Conservation (phyloP, 2,888 invertebrate species). For the Cyclophora albipunctata region DNA sequence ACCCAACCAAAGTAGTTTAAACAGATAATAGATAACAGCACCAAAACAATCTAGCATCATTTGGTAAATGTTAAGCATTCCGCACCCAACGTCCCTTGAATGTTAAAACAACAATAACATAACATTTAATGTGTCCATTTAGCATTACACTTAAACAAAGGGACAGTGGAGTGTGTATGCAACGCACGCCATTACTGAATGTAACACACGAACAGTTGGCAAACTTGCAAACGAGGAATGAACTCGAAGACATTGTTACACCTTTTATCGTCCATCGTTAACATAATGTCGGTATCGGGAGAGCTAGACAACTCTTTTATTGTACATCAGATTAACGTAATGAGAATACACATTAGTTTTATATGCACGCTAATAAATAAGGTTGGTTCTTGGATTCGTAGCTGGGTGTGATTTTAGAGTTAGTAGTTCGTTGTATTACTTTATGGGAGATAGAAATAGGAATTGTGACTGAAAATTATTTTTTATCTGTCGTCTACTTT, state of each 20-base stretch:
- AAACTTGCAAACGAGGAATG: constrained; percentile 29
- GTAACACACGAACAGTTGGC: constrained; percentile 22
- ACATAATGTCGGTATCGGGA: constrained; percentile 10
- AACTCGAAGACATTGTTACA: constrained; percentile 29
- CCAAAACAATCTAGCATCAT: neutral
- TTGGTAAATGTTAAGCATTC: too few species aligned
- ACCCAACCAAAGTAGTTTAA: too few species aligned
- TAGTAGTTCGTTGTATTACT: too few species aligned
- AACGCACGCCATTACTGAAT: constrained; percentile 25
- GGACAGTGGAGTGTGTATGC: constrained; percentile 1
- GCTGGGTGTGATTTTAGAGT: too few species aligned
- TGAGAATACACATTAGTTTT: neutral
- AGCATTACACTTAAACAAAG: neutral
- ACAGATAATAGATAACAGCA: too few species aligned
- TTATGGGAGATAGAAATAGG: too few species aligned
- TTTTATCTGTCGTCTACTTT: too few species aligned
- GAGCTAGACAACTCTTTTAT: constrained; percentile 1
- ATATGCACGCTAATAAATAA: too few species aligned
- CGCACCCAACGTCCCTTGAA: neutral
- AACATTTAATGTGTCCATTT: constrained; percentile 17
- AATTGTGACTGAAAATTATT: too few species aligned
- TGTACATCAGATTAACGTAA: constrained; percentile 4
- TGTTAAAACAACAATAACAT: constrained; percentile 1
- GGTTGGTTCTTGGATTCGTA: too few species aligned
- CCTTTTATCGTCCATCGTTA: constrained; percentile 36